Evolutionary conservation across 2,113 vertebrate species (phyloP).

Genomic region (Stictonetta naevosa): DNA sequence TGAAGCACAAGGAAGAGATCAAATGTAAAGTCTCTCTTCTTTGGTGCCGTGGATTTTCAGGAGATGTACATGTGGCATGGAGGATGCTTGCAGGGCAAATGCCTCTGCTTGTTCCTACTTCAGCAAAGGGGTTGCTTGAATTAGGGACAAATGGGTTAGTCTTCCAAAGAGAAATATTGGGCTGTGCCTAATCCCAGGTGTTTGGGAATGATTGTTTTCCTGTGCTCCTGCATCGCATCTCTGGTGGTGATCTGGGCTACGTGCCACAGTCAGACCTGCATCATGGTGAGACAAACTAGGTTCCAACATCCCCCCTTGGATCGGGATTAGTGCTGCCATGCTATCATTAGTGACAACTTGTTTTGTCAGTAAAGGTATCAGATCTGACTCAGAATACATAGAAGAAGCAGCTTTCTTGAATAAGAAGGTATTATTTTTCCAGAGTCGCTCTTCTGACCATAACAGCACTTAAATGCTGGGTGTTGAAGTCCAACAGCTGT

Average conservation of each 20-base stretch:
- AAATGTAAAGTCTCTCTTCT: not conserved
- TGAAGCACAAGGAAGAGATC: not conserved
- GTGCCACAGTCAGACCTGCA: not conserved
- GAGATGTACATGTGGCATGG: not conserved
- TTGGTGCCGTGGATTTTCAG: not conserved
- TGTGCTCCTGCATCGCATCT: not conserved
- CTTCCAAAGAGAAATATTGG: not conserved
- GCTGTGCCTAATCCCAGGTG: not conserved
- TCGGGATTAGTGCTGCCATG: not conserved
- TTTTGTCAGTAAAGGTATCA: not conserved
- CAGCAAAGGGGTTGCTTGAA: not conserved
- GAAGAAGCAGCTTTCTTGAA: not conserved
- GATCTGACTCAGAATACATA: not conserved
- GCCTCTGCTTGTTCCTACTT: not conserved
- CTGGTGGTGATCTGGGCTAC: rapidly evolving
- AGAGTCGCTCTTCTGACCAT: constrained; percentile 2
- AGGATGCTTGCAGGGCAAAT: not conserved
- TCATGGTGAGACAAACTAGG: not conserved
- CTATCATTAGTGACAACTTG: not conserved
- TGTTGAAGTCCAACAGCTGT: not conserved
- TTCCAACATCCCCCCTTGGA: not conserved
- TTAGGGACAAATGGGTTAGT: not conserved
- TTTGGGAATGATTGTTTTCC: not conserved
- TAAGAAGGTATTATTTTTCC: constrained; percentile 33
- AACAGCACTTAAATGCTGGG: not conserved